Base-by-base conservation (phyloP, 2,797 vertebrate genomes). In the Rousettus madagascariensis region DNA sequence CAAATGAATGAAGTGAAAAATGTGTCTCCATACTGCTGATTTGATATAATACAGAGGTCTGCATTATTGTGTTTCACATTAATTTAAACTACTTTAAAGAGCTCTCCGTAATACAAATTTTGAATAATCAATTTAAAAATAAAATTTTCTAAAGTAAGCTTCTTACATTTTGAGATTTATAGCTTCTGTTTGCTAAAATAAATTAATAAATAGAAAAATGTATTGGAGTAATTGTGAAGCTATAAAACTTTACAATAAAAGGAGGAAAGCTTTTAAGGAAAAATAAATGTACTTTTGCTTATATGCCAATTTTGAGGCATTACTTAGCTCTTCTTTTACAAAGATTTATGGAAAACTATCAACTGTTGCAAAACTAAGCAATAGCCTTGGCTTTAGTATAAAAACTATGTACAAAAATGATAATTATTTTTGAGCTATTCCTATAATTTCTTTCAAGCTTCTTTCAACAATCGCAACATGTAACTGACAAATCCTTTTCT, bases 1-100 rank as follows among this genome's bases (percentile, higher is more conserved):
- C 30, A 38, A 55, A 75, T 97, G 97, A 97, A 96, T 75, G 89
- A 95, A 95, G 6, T 95, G 94, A 96, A 94, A 97, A 97, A 96
- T 97, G 79, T 71, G 30, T 80, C 78, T 96, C 84, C 80, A 94
- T 91, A 92, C 36, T 93, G 94, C 92, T 97, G 82, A 97, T 91
- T 95, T 95, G 63, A 90, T 97, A 36, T 97, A 98, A 97, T 95
- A 86, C 38, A 94, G 71, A 86, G 77, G 46, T 93, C 20, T 90
- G 65, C 53, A 90, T 83, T 63, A 78, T 87, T 95, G 95, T 97
- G 68, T 96, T 79, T 91, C 33, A 65, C 4, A 11, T 84, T 77
- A 43, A 22, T 86, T 84, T 77, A 77, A 87, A 90, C 36, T 77
- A 90, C 82, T 94, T 43, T 61, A 2, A 90, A 86, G 38, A 77